Base-by-base conservation (phyloP, 1,140 invertebrate species). In the Atopsyche davidsoni region DNA sequence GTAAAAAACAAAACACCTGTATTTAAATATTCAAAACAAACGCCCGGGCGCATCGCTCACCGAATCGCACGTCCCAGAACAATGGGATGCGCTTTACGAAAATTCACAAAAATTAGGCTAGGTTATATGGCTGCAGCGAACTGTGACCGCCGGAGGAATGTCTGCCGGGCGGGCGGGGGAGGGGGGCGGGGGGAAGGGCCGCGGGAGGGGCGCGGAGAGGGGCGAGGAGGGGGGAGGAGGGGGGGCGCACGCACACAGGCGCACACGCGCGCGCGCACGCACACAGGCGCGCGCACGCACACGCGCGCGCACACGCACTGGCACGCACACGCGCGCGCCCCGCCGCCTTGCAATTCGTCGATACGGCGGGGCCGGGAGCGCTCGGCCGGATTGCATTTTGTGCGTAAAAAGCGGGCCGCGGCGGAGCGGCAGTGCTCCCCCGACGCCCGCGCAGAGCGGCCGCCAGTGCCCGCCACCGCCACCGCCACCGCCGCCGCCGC, bases 271-370 rank as follows among this genome's bases (percentile, higher is more conserved):
- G 34, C 32, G 22, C 7, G 7, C 14, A 10, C 34, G 34, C 7
- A 4, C 4, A 16, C 31, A 24, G 23, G n/a, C 25, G 44, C 10
- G 31, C 18, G 38, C 6, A 28, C n/a, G 14, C 13, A 18, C 14
- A 7, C 38, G n/a, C 24, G n/a, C 24, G n/a, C 24, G n/a, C n/a
- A 28, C n/a, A 28, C 61, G 64, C 62, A 65, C 65, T 61, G 64
- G 42, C 65, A 66, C 68, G 60, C 68, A 67, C 64, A 69, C 66
- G 58, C 18, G 24, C 48, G 17, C 23, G 40, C 13, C 41, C 2
- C 32, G 48, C 57, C 59, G 59, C 58, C 67, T 65, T 70, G 68
- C 68, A 72, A 70, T 72, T 70, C 68, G 67, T 68, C 62, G 67
- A 57, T 62, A 31, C 36, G 41, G 34, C 16, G 35, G 47, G 47